Evolutionary conservation across 2,888 invertebrate species (phyloP), one percentile per base, ranked within the genome.

Genomic region (Phalera bucephala): DNA sequence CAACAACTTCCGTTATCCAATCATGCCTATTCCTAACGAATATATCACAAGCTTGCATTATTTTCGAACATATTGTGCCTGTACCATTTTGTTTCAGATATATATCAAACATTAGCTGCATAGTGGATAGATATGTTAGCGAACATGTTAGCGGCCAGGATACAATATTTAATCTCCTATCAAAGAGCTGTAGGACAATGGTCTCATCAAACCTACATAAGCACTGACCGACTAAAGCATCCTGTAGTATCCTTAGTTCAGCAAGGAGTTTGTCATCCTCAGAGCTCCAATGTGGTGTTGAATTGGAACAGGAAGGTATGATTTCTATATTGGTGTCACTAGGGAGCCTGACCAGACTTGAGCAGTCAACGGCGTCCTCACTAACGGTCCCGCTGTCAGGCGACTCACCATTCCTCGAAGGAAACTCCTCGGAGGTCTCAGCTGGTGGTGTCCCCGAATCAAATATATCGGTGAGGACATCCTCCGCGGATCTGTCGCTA

Each of bases 71-170:
- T 76, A 96, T 95, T 20, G 93, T 92, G 8, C 96, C 96, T 46
- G 94, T 93, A 32, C 93, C 92, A 60, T 95, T 96, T 74, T 97
- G 96, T 72, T 95, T 95, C 33, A 96, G 89, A 68, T 96, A 96
- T 31, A 96, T 92, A 73, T 96, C 96, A 67, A 96, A 96, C 50
- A 96, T 88, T 8, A 96, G 85, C 66, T 97, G 96, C 63, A 96
- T 91, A 51, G 95, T 95, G 41, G 96, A 96, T 45, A 97, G 88
- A 69, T 96, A 96, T 60, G 95, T 93, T 25, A 97, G 75, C 3
- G 95, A 81, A 61, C 80, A 80, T 40, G 84, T 87, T 15, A 89
- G 44, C 0, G 90, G 86, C 90, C 88, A 89, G 9, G 86, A 69
- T 22, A 81, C 83, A 45, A 91, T 90, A 41, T 90, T 85, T 9